Evolutionary conservation across 2,797 vertebrate species (phyloP).

Genomic region (Coregonus sp.): DNA sequence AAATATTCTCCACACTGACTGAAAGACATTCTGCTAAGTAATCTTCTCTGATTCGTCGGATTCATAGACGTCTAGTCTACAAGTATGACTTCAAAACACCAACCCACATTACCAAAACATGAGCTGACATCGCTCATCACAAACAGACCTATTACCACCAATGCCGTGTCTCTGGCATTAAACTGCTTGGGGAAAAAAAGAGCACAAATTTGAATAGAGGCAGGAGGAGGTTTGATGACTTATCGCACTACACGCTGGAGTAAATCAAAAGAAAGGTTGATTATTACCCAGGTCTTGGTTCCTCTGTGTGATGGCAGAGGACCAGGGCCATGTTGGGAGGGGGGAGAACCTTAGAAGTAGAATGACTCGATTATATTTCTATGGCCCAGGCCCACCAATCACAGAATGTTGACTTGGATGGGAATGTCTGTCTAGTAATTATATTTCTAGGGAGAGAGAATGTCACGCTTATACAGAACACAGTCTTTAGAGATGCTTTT

Average conservation of each 20-base stretch:
- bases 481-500: not conserved
- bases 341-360: no score
- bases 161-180: slow-evolving; percentile 18
- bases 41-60: not conserved
- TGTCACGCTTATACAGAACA: not conserved
- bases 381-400: no score
- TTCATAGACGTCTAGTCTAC: not conserved
- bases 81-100: not conserved
- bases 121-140: no score
- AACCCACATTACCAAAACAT: not conserved
- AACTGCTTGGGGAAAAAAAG: slow-evolving; percentile 23
- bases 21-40: not conserved
- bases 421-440: no score
- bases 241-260: slow-evolving; percentile 17
- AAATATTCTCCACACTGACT: not conserved
- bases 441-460: not conserved
- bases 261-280: slow-evolving; percentile 14
- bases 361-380: no score
- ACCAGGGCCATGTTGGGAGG: no score
- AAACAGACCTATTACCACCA: slow-evolving; percentile 25
- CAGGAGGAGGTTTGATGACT: slow-evolving; percentile 13
- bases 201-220: slow-evolving; percentile 17
- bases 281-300: not conserved
- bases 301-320: not conserved
- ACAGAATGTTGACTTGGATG: no score